Conservation (phyloP, 2,113 vertebrate genomes). For the Macquaria ambigua region DNA sequence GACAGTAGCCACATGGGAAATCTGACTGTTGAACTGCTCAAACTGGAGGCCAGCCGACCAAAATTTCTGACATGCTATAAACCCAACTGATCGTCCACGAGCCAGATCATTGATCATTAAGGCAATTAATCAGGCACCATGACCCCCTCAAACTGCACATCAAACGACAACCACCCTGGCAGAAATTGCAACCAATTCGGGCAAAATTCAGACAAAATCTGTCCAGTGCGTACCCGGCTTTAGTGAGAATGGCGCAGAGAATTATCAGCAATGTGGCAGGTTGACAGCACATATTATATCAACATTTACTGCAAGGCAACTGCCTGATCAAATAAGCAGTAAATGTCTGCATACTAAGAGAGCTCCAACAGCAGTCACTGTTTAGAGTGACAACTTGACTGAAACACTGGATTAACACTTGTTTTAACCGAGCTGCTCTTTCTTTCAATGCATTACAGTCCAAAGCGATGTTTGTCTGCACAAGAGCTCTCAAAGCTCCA, state of each 20-base stretch:
- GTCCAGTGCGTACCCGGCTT: too few species aligned
- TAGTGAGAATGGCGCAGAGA: too few species aligned
- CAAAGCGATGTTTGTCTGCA: conserved; percentile 37
- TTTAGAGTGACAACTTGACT: conserved; percentile 5
- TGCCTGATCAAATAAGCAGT: not conserved
- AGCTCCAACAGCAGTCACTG: not conserved
- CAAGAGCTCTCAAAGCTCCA: conserved; percentile 30
- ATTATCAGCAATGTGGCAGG: too few species aligned
- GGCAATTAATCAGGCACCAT: too few species aligned
- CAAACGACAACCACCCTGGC: too few species aligned
- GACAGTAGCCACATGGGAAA: conserved; percentile 3
- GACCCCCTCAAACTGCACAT: too few species aligned
- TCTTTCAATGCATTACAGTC: conserved; percentile 24
- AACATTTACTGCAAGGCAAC: too few species aligned
- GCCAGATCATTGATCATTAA: too few species aligned
- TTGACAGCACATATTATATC: too few species aligned
- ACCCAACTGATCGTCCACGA: not conserved
- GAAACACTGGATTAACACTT: conserved; percentile 35
- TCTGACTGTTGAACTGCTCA: not conserved
- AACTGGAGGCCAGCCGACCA: not conserved
- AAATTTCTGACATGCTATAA: not conserved
- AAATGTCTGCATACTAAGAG: too few species aligned
- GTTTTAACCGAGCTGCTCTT: conserved; percentile 23
- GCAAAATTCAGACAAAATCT: too few species aligned
- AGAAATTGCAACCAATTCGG: too few species aligned